Conservation (phyloP, 2,888 invertebrate species). For the Parascotia fuliginaria region DNA sequence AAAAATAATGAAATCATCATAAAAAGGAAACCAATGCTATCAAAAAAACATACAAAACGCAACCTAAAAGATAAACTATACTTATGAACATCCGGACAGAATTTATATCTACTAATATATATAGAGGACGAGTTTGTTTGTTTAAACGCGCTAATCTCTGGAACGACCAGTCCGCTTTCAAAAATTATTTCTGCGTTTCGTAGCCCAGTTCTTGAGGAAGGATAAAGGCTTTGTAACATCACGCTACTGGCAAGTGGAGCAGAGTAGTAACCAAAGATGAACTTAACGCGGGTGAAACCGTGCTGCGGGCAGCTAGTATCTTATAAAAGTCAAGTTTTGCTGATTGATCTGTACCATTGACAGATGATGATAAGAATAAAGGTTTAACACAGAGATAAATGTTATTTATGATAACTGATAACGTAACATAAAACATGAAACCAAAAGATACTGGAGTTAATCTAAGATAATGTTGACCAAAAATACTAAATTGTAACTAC, state of each 20-base stretch:
- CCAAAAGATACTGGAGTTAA: background rate
- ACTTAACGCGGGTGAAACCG: background rate
- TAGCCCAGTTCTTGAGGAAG: no score
- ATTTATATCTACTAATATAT: no score
- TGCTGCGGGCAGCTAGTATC: background rate
- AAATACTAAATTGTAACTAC: no score
- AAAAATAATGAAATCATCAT: background rate
- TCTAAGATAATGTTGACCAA: background rate
- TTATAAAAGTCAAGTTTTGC: background rate
- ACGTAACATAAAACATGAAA: slow-evolving; percentile 18
- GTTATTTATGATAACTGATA: slow-evolving; percentile 22
- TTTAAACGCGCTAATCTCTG: no score
- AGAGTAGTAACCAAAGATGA: no score
- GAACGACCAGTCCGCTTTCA: no score
- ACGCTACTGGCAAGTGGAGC: no score
- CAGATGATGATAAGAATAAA: slow-evolving; percentile 28
- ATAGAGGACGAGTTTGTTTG: no score
- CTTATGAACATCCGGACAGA: no score
- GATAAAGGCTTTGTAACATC: no score
- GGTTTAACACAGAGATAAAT: slow-evolving; percentile 16
- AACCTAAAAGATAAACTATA: no score
- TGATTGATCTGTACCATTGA: slow-evolving; percentile 35
- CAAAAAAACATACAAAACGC: background rate
- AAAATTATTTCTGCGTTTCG: no score
- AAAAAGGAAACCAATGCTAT: background rate